These are phyloP conservation scores for Tretioscincus oriximinensis DNA, from an alignment of 2,113 vertebrate species.

Conservation along the genomic window DNA sequence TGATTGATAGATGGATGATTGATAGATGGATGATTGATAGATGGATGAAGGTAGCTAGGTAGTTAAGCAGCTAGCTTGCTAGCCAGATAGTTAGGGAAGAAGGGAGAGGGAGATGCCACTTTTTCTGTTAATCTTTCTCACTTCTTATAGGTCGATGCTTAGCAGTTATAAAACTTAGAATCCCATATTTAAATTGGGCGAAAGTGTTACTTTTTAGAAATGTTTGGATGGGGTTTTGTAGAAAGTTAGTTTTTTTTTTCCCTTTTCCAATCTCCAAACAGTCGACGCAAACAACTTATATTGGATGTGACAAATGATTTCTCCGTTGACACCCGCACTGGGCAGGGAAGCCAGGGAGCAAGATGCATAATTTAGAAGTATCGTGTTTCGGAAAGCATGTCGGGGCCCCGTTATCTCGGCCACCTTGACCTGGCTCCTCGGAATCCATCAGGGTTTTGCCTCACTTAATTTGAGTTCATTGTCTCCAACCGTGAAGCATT, in stretches of 20 bases:
- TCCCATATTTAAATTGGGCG: neutral
- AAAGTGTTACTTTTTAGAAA: neutral
- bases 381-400: neutral
- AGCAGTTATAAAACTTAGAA: neutral
- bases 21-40: no score
- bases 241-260: neutral
- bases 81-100: no score
- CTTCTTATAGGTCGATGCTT: no score
- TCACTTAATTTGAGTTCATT: constrained; percentile 12
- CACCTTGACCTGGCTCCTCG: neutral
- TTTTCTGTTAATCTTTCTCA: neutral
- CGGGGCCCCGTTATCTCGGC: neutral
- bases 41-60: no score
- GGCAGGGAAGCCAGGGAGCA: neutral
- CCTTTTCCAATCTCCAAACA: neutral
- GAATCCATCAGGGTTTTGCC: neutral
- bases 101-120: no score
- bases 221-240: neutral
- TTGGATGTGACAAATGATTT: constrained; percentile 12
- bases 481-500: neutral
- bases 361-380: constrained; percentile 1
- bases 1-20: no score
- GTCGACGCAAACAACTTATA: constrained; percentile 1
- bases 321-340: constrained; percentile 15
- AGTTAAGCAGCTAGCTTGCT: no score